phyloP scores from a whole-genome alignment of 2,888 invertebrate genomes.

The Maniola hyperantus region DNA sequence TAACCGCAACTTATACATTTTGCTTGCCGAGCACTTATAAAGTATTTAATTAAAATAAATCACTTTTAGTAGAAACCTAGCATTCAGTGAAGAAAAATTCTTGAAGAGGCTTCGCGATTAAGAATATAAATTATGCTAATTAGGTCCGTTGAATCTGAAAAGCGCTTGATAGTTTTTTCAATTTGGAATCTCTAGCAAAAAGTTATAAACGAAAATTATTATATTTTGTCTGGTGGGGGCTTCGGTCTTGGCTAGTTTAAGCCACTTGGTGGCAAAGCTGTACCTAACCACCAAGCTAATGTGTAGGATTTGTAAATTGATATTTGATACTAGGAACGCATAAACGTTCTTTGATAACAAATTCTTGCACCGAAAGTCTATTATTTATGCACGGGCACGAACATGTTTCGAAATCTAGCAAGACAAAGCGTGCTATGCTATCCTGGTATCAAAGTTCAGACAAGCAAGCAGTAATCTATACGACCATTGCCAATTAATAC shows the following conservation, averaged over 20 bases:
- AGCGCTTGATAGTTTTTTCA: slow-evolving; percentile 20
- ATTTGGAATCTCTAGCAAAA: slow-evolving; percentile 14
- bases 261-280: too few relatives aligned
- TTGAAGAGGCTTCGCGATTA: slow-evolving; percentile 20
- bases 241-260: too few relatives aligned
- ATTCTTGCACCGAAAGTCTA: slow-evolving; percentile 5
- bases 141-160: slow-evolving; percentile 21
- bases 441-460: slow-evolving; percentile 22
- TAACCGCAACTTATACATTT: background rate
- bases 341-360: background rate
- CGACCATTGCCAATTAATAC: slow-evolving; percentile 29
- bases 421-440: slow-evolving; percentile 18
- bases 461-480: slow-evolving; percentile 21
- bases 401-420: background rate
- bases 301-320: too few relatives aligned
- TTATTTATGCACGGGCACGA: slow-evolving; percentile 4
- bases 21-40: background rate
- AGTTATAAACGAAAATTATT: too few relatives aligned
- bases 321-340: too few relatives aligned
- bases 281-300: too few relatives aligned
- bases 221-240: background rate
- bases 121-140: slow-evolving; percentile 31
- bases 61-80: slow-evolving; percentile 3
- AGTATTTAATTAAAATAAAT: slow-evolving; percentile 10
- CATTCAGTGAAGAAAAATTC: slow-evolving; percentile 23